Conservation (phyloP, 2,113 vertebrate genomes). For the Bubalus kerabau region DNA sequence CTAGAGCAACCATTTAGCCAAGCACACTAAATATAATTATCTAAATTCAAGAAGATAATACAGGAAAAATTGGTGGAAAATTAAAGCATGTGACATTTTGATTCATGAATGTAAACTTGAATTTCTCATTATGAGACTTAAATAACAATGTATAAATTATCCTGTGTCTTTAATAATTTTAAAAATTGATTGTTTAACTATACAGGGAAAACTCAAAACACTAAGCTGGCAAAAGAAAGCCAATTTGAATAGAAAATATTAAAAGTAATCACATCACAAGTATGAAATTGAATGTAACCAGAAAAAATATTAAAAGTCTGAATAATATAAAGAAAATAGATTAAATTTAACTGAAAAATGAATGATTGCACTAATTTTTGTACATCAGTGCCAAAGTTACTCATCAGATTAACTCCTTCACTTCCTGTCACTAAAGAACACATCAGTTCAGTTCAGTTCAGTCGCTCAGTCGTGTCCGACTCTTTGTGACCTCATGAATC, state of each 20-base stretch:
- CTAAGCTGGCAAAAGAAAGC: not conserved
- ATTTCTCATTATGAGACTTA: not conserved
- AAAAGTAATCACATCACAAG: not conserved
- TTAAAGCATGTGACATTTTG: not conserved
- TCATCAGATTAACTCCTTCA: not conserved
- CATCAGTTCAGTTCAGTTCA: too few relatives aligned
- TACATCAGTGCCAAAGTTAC: not conserved
- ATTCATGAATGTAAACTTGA: not conserved
- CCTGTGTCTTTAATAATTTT: not conserved
- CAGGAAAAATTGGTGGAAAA: not conserved
- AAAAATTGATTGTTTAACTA: not conserved
- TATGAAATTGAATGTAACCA: not conserved
- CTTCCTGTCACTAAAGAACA: not conserved
- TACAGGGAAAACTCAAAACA: not conserved
- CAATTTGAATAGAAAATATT: not conserved
- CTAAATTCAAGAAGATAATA: not conserved
- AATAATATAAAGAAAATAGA: not conserved
- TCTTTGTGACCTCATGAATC: too few relatives aligned
- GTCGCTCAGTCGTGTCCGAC: too few relatives aligned
- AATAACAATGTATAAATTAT: not conserved
- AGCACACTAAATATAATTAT: not conserved
- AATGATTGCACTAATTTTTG: not conserved
- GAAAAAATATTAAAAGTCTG: not conserved
- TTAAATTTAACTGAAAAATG: not conserved
- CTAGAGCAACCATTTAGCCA: not conserved